Base-by-base conservation (phyloP, 2,113 vertebrate genomes). In the Microtus montanus region DNA sequence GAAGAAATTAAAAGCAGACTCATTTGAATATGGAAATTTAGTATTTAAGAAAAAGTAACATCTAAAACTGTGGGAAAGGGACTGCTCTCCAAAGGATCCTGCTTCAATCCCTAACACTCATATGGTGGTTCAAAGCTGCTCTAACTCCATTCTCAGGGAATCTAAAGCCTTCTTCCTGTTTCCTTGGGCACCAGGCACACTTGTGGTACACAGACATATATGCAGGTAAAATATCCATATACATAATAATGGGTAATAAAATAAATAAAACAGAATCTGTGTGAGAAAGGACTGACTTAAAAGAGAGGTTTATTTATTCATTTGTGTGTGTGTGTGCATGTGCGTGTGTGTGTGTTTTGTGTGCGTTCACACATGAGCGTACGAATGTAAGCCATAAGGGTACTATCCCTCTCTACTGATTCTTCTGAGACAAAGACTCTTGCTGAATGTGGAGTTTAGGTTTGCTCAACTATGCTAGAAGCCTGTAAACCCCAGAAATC, bases 1-100 rank as follows among this genome's bases (percentile, higher is more conserved):
- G 19, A n/a, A 80, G 33, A 80, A 20, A n/a, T 80, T 80, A n/a
- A 80, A 80, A 80, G 47, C 77, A 80, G 52, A 80, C 11, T 11
- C 71, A 96, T 93, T 0, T 77, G 20, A 87, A 90, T 61, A 92
- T 75, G 61, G 44, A 87, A 87, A 94, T 85, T 90, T 85, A 90
- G 44, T 68, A 89, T 54, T 54, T 66, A 80, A 26, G 95, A 49
- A 86, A 95, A 20, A 20, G 52, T 24, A n/a, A 58, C 54, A n/a
- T 80, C 10, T 80, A 80, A 80, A 80, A 58, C 52, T 80, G 33
- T n/a, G 33, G 33, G 10, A 80, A 35, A 74, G 19, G 15, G 2
- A 8, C 30, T 54, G 30, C 19, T 52, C 30, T 79, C 19, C 77
- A 79, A n/a, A 79, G 77, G 17, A 80, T 35, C 49, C 78, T 80